Percentiles rank a stretch among this genome's conserved stretches.
Evolutionary conservation across 2,888 invertebrate species (phyloP).

Genomic region (Oxyscelio sp.): DNA sequence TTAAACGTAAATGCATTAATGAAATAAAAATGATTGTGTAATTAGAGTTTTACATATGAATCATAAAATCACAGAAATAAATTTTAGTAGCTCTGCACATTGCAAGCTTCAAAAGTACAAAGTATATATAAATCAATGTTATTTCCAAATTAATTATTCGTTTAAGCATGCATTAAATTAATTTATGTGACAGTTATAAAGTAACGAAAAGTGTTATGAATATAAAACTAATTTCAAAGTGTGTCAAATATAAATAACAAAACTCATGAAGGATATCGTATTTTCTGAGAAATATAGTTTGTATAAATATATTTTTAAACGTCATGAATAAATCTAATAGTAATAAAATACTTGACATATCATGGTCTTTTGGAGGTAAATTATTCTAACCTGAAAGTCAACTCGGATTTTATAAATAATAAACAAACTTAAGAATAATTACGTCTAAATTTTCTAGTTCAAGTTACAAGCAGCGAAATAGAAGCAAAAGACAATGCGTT

Average conservation of each 20-base stretch:
- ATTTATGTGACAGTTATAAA: constrained; percentile 12
- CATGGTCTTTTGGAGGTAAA: constrained; percentile 54
- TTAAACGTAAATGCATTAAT: no score
- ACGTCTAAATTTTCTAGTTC: constrained; percentile 25
- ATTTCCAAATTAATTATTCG: not conserved
- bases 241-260: no score
- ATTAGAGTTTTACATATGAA: not conserved
- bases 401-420: not conserved
- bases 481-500: no score
- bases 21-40: no score
- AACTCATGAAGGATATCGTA: no score
- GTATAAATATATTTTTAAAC: no score
- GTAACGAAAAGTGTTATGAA: no score
- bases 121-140: constrained; percentile 5
- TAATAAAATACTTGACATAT: constrained; percentile 41
- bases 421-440: not conserved
- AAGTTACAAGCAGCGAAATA: constrained; percentile 32
- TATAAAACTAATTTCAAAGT: no score
- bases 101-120: not conserved
- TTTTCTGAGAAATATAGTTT: no score
- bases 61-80: not conserved
- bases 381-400: constrained; percentile 24
- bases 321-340: constrained; percentile 31
- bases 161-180: constrained; percentile 8
- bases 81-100: not conserved